A percentile compares a stretch with the other conserved stretches of the same genome.
phyloP scores from a whole-genome alignment of 2,113 vertebrate species.

The Sylvilagus bachmani region DNA sequence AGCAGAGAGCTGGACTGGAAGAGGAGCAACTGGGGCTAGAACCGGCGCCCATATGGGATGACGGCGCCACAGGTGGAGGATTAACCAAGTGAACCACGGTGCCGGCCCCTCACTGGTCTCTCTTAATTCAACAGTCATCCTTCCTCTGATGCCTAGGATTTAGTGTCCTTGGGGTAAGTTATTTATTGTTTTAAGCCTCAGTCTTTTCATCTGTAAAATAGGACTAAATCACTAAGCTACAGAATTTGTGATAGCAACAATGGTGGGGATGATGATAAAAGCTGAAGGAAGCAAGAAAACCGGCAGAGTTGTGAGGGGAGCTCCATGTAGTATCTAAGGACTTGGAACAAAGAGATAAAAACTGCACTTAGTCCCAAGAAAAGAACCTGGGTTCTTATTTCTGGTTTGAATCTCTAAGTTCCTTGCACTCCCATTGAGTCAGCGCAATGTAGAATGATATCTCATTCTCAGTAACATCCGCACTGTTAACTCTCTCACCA shows the following conservation, averaged over 20 bases:
- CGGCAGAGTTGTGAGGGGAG: neutral
- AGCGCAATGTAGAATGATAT: constrained; percentile 25
- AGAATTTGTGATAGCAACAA: neutral
- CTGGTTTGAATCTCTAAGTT: neutral
- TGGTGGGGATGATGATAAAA: neutral
- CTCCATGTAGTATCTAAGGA: neutral
- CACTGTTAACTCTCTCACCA: constrained; percentile 56
- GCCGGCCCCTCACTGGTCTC: neutral
- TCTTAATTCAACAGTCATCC: neutral
- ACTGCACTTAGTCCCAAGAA: constrained; percentile 2
- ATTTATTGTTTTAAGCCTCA: neutral
- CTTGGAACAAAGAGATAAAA: constrained; percentile 29
- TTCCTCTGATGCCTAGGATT: neutral
- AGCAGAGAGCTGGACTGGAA: too few species aligned
- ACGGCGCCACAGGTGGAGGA: too few species aligned
- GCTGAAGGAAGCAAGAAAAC: neutral
- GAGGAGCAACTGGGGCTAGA: too few species aligned
- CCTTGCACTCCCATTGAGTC: constrained; percentile 18
- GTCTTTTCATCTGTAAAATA: neutral
- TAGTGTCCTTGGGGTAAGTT: neutral
- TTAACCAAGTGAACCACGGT: too few species aligned
- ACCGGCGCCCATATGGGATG: too few species aligned
- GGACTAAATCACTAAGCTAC: neutral
- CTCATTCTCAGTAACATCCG: constrained; percentile 1
- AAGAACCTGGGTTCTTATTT: constrained; percentile 53